Conservation (phyloP, 2,113 vertebrate species). For the Buteo buteo region DNA sequence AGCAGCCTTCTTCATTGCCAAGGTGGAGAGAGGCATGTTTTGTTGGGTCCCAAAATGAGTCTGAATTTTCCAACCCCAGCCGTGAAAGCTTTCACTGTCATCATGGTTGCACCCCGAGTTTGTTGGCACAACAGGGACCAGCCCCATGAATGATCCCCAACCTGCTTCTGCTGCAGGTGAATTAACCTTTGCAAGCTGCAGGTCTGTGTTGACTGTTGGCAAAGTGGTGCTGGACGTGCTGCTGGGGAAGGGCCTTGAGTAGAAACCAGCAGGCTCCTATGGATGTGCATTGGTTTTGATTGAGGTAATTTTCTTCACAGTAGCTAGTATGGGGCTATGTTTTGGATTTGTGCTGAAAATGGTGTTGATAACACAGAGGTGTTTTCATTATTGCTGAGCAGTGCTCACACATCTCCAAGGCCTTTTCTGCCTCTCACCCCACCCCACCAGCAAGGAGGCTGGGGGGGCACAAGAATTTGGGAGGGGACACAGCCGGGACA, state of each 20-base stretch:
- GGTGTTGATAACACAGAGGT: too few relatives aligned
- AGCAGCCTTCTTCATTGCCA: neutral
- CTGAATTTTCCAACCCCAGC: neutral
- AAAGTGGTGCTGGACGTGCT: neutral
- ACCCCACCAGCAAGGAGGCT: too few relatives aligned
- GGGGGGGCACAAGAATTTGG: too few relatives aligned
- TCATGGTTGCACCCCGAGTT: fast-evolving
- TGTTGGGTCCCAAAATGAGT: neutral
- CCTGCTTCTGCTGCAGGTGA: neutral
- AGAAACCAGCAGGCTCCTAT: fast-evolving
- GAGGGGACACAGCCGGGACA: too few relatives aligned
- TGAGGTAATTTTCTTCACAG: too few relatives aligned
- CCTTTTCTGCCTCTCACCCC: too few relatives aligned
- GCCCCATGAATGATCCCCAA: fast-evolving
- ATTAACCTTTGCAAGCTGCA: neutral
- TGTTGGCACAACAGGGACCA: neutral
- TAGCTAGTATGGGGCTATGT: too few relatives aligned
- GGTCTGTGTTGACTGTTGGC: neutral
- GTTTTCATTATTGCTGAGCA: too few relatives aligned
- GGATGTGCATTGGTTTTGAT: neutral
- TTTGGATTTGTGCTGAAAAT: too few relatives aligned
- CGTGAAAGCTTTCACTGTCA: neutral
- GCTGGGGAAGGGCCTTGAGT: neutral
- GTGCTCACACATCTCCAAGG: too few relatives aligned
- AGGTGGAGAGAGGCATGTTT: neutral